Conservation (phyloP, 2,888 invertebrate genomes). For the Hyposoter dolosus region DNA sequence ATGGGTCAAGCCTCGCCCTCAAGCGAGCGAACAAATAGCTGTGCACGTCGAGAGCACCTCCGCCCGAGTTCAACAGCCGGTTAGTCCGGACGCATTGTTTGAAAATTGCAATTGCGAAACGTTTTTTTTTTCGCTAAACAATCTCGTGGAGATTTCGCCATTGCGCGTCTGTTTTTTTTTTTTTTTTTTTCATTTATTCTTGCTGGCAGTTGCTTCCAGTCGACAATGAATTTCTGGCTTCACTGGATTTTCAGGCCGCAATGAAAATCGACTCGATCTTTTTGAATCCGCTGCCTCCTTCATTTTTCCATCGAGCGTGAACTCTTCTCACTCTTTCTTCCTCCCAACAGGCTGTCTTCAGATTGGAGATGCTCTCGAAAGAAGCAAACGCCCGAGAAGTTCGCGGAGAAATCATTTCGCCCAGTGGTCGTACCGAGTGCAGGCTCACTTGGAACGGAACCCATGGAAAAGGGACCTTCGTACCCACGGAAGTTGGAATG, state of each 20-base stretch:
- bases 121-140: conserved; percentile 32
- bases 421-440: conserved; percentile 88
- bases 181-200: background rate
- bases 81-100: conserved; percentile 84
- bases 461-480: conserved; percentile 92
- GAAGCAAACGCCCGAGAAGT: conserved; percentile 91
- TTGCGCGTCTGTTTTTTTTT: background rate
- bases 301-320: background rate
- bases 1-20: conserved; percentile 94
- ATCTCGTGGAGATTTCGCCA: conserved; percentile 28
- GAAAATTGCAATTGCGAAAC: conserved; percentile 59
- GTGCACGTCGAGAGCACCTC: conserved; percentile 94
- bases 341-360: conserved; percentile 90
- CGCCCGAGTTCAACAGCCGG: conserved; percentile 94
- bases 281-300: no score
- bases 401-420: conserved; percentile 91
- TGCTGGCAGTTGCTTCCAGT: background rate
- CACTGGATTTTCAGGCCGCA: background rate
- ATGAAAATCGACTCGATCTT: background rate
- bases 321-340: conserved; percentile 42
- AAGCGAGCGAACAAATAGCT: conserved; percentile 92
- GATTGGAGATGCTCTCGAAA: conserved; percentile 89
- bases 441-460: conserved; percentile 83
- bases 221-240: background rate
- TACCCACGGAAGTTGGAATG: conserved; percentile 96